Evolutionary conservation across 2,888 invertebrate genomes (phyloP).

Genomic region (Mantis religiosa): DNA sequence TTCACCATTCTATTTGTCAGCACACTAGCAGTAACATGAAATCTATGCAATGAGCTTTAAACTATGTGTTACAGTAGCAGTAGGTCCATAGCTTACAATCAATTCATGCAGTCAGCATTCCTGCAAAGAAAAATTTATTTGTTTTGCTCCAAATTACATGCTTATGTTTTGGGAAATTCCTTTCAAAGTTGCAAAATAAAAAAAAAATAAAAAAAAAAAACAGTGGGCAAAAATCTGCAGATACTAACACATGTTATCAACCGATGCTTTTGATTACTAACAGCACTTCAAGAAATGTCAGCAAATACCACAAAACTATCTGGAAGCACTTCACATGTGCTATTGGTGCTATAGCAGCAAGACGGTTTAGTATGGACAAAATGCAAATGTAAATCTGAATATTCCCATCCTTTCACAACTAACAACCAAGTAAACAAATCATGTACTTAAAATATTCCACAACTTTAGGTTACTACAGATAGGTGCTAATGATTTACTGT

Average conservation of each 20-base stretch:
- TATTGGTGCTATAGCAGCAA: not conserved
- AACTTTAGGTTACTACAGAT: not conserved
- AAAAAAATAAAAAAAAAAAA: no score
- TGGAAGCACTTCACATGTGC: not conserved
- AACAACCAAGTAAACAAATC: not conserved
- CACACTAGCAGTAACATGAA: not conserved
- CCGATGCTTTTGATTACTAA: not conserved
- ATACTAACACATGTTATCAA: not conserved
- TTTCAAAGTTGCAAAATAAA: not conserved
- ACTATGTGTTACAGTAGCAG: not conserved
- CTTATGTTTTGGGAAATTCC: not conserved
- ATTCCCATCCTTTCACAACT: not conserved
- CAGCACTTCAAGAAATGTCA: not conserved
- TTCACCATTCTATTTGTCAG: not conserved
- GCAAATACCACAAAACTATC: not conserved
- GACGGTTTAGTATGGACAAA: not conserved
- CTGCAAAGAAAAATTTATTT: not conserved
- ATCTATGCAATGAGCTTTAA: not conserved
- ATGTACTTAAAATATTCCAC: not conserved
- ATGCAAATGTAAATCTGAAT: not conserved
- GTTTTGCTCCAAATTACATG: not conserved
- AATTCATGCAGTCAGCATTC: not conserved
- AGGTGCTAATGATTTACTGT: not conserved
- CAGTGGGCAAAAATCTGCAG: not conserved
- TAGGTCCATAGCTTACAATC: not conserved